Evolutionary conservation across 2,888 invertebrate species (phyloP).

Genomic region (Drosophila suboccidentalis): DNA sequence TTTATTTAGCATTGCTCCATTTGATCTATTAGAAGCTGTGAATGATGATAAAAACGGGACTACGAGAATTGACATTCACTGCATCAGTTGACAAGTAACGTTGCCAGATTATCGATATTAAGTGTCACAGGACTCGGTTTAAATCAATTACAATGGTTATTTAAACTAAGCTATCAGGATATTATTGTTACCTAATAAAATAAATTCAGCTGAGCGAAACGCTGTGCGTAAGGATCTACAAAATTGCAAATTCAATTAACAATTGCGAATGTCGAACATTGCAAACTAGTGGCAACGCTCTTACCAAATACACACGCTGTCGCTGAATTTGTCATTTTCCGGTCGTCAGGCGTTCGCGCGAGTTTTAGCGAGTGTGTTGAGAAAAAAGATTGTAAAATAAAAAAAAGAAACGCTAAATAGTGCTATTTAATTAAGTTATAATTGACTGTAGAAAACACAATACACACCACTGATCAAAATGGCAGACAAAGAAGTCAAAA

Average conservation of each 20-base stretch:
- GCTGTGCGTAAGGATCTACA: not conserved
- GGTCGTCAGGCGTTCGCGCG: constrained; percentile 83
- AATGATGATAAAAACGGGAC: not conserved
- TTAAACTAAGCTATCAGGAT: not conserved
- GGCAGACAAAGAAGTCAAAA: constrained; percentile 88
- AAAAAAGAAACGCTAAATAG: constrained; percentile 47
- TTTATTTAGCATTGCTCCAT: not conserved
- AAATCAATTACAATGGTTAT: not conserved
- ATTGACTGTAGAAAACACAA: constrained; percentile 54
- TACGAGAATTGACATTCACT: constrained; percentile 4
- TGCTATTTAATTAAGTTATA: constrained; percentile 62
- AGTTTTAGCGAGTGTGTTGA: constrained; percentile 77
- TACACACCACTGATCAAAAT: constrained; percentile 79
- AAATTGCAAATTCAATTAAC: constrained; percentile 3
- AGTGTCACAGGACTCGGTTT: not conserved
- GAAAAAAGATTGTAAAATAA: constrained; percentile 47
- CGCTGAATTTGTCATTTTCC: constrained; percentile 84
- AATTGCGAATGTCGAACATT: constrained; percentile 1
- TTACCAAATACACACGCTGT: constrained; percentile 72
- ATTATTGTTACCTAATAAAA: not conserved
- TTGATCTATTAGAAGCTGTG: not conserved
- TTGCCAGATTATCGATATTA: constrained; percentile 23
- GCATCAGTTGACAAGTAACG: not conserved
- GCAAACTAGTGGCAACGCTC: constrained; percentile 59
- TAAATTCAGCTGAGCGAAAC: not conserved